Evolutionary conservation across 2,888 invertebrate species (phyloP), one percentile per base, ranked within the genome.

Genomic region (Caenorhabditis imperialis): DNA sequence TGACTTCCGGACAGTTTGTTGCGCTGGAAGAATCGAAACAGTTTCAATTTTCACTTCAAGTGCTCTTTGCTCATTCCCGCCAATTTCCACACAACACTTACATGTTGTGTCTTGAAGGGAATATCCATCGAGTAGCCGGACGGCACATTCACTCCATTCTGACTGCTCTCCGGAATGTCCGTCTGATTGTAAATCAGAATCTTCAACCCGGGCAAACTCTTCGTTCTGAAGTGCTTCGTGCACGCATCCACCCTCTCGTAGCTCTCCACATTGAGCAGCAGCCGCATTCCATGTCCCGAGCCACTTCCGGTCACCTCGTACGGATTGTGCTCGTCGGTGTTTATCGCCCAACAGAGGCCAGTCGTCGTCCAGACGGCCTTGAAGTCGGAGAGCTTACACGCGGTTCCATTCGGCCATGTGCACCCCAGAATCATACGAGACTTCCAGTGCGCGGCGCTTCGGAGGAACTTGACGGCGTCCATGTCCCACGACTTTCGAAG

Each of bases 281-380:
- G 76, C 8, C 76, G 74, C 1, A 86, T 55, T 6, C 84, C 84
- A 62, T 87, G 84, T 8, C 79, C 79, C 10, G 84, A 70, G 8
- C 86, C 85, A 22, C 78, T 80, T 38, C 84, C 82, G n/a, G 75
- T 72, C 14, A 85, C 85, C 25, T 76, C 65, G 22, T 82, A 70
- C 14, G 86, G 85, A 27, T 80, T 78, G 8, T 74, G 53, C 0
- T 75, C 74, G 55, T 86, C 86, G 6, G 85, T 81, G 60, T 86
- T 86, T 50, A 86, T 86, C 2, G 86, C 86, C 86, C 86, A 86
- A 47, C 86, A 86, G n/a, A 87, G 76, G 1, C 86, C 86, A n/a
- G 84, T 87, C 55, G 86, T 75, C 4, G 86, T 86, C 86, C 86
- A 86, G 23, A 86, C 81, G 3, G 85, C 83, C 20, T 79, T 77